Base-by-base conservation (phyloP, 35 echinoderm and acorn worm genomes). In the Lytechinus pictus region DNA sequence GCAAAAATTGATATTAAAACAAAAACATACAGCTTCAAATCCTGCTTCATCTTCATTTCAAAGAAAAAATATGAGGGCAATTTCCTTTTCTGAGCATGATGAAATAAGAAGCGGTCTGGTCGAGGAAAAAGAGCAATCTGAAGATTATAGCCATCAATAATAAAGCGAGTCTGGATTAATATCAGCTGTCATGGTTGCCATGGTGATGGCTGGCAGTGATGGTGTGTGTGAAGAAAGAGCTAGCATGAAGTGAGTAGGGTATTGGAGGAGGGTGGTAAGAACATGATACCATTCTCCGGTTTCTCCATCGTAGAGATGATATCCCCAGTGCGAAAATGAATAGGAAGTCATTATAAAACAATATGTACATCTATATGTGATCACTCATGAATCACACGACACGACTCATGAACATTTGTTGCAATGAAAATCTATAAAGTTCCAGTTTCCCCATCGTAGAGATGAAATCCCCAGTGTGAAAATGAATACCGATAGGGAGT, bases 121-220 rank as follows among this genome's bases (percentile, higher is more conserved):
- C 33, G 33, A 44, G 33, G 86, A 52, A 27, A 27, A 27, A 95
- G 86, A 53, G 54, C 72, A 87, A 79, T 79, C 66, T 79, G 19
- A 8, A 3, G 14, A 79, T 79, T 79, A 79, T 79, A 79, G 66
- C 16, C 66, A 79, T 79, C 66, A 79, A 79, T 79, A 79, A 79
- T 79, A 44, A 72, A 94, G 21, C 57, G 86, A 94, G 53, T 21
- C 33, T 13, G n/a, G n/a, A 52, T 94, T 86, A 94, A n/a, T 71
- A 72, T 29, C 52, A 56, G 57, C 55, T 52, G 57, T 28, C 27
- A 56, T 13, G 5, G 92, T 28, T 29, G 92, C 52, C 9, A 57
- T 94, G 92, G 92, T 14, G 27, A 33, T 14, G 53, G 16, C 55
- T 56, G 13, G 53, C 27, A 44, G 33, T 33, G 55, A 57, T 29